Evolutionary conservation across 2,888 invertebrate genomes (phyloP).

Genomic region (Melinopterus prodromus): DNA sequence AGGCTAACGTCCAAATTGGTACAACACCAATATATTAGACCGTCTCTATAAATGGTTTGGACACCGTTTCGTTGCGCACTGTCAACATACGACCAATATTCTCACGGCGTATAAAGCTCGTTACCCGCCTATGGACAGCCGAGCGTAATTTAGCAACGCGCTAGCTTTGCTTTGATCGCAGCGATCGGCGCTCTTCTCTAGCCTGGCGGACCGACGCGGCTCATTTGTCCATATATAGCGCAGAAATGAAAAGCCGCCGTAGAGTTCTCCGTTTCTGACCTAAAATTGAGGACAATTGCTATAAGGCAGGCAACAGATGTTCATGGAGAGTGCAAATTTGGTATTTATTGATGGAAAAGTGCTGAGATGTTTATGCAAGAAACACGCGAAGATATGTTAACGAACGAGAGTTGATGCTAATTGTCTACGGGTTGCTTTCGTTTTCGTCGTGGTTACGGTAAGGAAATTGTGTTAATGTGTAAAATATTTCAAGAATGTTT

Average conservation of each 20-base stretch:
- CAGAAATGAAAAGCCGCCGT: neutral
- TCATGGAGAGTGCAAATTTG: neutral
- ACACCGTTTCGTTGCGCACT: neutral
- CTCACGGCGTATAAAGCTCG: neutral
- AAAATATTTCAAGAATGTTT: too few species aligned
- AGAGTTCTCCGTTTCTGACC: neutral
- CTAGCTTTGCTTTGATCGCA: neutral
- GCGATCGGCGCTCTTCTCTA: neutral
- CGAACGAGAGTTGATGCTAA: too few species aligned
- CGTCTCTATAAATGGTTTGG: neutral
- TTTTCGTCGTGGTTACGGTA: too few species aligned
- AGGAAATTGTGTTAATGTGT: too few species aligned
- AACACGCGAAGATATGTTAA: neutral
- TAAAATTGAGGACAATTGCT: neutral
- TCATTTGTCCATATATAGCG: slow-evolving; percentile 4
- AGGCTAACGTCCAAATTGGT: neutral
- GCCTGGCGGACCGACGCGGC: neutral
- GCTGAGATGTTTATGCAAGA: neutral
- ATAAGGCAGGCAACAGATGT: neutral
- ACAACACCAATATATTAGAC: neutral
- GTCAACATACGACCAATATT: neutral
- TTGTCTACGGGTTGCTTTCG: too few species aligned
- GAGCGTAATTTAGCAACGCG: neutral
- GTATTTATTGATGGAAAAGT: neutral
- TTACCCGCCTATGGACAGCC: neutral